Percentiles rank a stretch among this genome's conserved stretches.
These are phyloP conservation scores for Pecten maximus DNA, from an alignment of 2,888 invertebrate species.

Conservation along the genomic window DNA sequence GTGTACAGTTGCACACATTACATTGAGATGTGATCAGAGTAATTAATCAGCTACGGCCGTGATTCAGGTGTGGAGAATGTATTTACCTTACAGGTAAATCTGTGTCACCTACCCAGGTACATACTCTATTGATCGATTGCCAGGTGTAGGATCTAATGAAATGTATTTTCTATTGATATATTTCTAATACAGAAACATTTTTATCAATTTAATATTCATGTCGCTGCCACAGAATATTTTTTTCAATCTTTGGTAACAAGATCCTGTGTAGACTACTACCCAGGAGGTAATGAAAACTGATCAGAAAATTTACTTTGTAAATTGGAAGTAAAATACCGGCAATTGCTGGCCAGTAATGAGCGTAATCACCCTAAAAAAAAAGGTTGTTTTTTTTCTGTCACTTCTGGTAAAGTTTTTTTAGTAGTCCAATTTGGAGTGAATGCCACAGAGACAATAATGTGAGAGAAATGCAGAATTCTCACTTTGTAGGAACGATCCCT, in stretches of 20 bases:
- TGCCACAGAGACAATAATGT: not conserved
- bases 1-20: not conserved
- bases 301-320: not conserved
- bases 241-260: not conserved
- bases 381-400: not conserved
- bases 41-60: conserved; percentile 14
- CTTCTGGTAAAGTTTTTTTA: not conserved
- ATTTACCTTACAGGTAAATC: conserved; percentile 27
- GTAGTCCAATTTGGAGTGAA: not conserved
- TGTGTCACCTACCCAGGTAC: conserved; percentile 18
- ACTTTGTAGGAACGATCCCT: not conserved
- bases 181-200: not conserved
- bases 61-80: conserved; percentile 23
- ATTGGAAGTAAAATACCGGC: not conserved
- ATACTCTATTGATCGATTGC: not conserved
- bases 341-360: not conserved
- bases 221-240: not conserved
- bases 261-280: not conserved
- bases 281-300: not conserved
- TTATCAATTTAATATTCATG: conserved; percentile 3
- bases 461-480: not conserved
- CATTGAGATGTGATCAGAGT: not conserved
- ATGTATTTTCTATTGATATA: not conserved
- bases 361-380: not conserved
- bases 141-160: not conserved